A percentile compares a stretch with the other conserved stretches of the same genome.
Conservation (phyloP, 2,888 invertebrate species). For the Drosophila tripunctata region DNA sequence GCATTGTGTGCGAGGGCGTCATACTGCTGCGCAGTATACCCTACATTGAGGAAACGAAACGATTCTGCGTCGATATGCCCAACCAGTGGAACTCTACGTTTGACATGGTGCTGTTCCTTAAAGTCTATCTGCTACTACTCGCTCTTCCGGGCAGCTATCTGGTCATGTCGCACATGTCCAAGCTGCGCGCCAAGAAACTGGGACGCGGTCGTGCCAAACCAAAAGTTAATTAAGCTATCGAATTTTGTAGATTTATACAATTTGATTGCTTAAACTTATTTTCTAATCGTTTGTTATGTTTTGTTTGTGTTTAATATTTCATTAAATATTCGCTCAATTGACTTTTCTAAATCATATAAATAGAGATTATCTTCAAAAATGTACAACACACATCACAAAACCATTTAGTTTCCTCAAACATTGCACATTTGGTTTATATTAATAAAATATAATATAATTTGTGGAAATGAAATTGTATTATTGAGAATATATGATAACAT, state of each 20-base stretch:
- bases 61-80: conserved; percentile 91
- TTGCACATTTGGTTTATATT: background rate
- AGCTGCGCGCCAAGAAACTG: conserved; percentile 88
- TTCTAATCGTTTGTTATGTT: background rate
- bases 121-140: conserved; percentile 90
- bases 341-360: too few relatives aligned
- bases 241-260: background rate
- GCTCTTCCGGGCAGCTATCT: conserved; percentile 91
- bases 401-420: background rate
- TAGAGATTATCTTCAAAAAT: too few relatives aligned
- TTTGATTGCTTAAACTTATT: background rate
- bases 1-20: conserved; percentile 93
- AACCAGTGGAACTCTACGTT: conserved; percentile 94
- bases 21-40: conserved; percentile 93
- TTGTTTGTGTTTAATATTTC: background rate
- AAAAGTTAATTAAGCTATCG: conserved; percentile 28
- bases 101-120: conserved; percentile 91
- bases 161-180: conserved; percentile 94
- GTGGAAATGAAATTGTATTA: background rate
- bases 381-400: too few relatives aligned
- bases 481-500: too few relatives aligned
- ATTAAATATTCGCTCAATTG: background rate
- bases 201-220: conserved; percentile 83
- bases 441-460: background rate
- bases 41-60: conserved; percentile 93